phyloP scores from a whole-genome alignment of 2,113 vertebrate species.

The Hippocampus guttulatus region DNA sequence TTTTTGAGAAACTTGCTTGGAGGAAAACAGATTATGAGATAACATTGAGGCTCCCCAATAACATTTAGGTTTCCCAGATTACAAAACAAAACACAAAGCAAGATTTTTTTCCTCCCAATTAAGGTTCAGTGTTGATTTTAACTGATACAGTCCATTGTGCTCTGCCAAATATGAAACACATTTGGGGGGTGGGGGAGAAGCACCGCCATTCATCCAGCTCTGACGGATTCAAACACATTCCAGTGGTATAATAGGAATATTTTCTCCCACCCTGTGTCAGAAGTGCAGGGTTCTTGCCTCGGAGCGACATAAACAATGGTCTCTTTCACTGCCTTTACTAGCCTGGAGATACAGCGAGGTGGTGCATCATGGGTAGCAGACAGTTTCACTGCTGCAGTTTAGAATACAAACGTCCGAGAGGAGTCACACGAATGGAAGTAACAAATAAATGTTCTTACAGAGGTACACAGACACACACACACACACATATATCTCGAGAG shows the following conservation, averaged over 20 bases:
- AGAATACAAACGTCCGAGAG: conserved; percentile 37
- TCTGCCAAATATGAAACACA: conserved; percentile 5
- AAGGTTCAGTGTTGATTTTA: conserved; percentile 1
- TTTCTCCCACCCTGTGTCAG: conserved; percentile 71
- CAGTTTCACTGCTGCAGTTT: conserved; percentile 47
- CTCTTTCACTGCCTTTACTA: conserved; percentile 66
- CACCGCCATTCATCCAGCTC: conserved; percentile 31
- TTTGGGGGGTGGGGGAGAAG: conserved; percentile 1
- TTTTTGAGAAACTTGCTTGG: conserved; percentile 36
- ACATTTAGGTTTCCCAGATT: not conserved
- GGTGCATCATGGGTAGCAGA: conserved; percentile 67
- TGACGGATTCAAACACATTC: conserved; percentile 69
- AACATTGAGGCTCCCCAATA: no score
- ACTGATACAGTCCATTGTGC: conserved; percentile 8
- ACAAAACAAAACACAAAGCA: conserved; percentile 17
- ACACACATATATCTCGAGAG: no score
- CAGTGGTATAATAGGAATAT: conserved; percentile 61
- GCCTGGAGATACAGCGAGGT: conserved; percentile 49
- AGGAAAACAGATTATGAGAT: not conserved
- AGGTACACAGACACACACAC: no score
- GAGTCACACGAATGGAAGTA: conserved; percentile 24
- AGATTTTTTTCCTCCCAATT: not conserved
- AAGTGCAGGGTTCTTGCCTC: conserved; percentile 71
- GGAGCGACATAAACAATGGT: conserved; percentile 66
- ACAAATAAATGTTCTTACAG: not conserved